Evolutionary conservation across 2,113 vertebrate species (phyloP).

Genomic region (Myotis lucifugus): DNA sequence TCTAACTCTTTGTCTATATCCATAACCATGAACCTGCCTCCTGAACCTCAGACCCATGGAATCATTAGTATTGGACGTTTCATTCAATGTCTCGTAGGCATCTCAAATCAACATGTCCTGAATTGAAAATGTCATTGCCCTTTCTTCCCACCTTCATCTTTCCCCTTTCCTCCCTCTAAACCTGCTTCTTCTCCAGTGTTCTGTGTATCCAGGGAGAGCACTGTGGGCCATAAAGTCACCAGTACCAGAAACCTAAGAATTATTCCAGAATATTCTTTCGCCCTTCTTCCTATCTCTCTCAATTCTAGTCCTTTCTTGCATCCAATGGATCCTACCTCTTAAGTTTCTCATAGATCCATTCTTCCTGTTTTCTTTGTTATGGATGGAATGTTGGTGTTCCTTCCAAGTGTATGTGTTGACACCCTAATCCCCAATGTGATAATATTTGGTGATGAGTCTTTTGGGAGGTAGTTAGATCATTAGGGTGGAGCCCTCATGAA

Average conservation of each 20-base stretch:
- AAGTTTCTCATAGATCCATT: not conserved
- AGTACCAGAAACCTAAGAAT: not conserved
- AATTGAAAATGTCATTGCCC: not conserved
- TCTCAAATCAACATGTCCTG: not conserved
- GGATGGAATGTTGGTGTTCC: not conserved
- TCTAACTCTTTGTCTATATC: too few species aligned
- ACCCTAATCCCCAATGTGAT: not conserved
- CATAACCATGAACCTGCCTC: not conserved
- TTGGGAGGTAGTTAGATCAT: not conserved
- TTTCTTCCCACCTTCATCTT: not conserved
- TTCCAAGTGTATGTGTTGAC: not conserved
- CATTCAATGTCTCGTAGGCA: not conserved
- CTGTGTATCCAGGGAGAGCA: not conserved
- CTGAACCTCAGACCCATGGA: not conserved
- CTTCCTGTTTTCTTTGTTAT: not conserved
- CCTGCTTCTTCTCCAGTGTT: not conserved
- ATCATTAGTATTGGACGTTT: not conserved
- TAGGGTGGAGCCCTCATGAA: not conserved
- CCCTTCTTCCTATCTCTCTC: not conserved
- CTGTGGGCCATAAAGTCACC: not conserved
- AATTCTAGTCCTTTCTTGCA: not conserved
- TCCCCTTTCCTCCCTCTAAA: not conserved
- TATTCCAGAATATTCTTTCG: not conserved
- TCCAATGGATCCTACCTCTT: not conserved
- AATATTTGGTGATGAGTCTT: not conserved